These are phyloP conservation scores for Pollenia griseotomentosa DNA, from an alignment of 2,888 invertebrate species.

Conservation along the genomic window DNA sequence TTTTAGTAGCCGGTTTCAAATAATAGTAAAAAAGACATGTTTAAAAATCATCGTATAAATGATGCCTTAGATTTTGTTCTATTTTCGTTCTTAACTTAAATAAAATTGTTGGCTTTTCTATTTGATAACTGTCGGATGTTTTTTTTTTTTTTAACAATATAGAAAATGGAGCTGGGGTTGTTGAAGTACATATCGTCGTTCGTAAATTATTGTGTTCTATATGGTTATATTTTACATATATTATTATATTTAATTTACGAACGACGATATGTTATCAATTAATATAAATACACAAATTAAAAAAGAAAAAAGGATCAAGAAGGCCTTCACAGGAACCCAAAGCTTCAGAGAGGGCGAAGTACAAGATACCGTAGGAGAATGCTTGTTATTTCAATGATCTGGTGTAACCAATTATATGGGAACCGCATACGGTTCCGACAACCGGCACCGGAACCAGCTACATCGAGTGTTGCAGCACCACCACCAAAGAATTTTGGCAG, in stretches of 20 bases:
- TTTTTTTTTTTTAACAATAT: constrained; percentile 84
- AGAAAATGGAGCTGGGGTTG: constrained; percentile 79
- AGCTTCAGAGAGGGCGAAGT: constrained; percentile 98
- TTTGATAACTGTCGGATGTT: constrained; percentile 80
- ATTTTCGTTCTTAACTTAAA: constrained; percentile 80
- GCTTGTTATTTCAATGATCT: constrained; percentile 98
- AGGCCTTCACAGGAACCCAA: constrained; percentile 99
- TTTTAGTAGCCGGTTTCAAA: too few relatives aligned
- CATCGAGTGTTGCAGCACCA: constrained; percentile 99
- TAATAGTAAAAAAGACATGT: too few relatives aligned
- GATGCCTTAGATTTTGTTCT: constrained; percentile 74
- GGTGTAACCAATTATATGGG: constrained; percentile 95
- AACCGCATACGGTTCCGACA: constrained; percentile 98
- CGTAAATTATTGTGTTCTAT: too few relatives aligned
- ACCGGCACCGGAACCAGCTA: constrained; percentile 99
- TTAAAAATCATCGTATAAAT: too few relatives aligned
- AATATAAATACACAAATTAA: constrained; percentile 85
- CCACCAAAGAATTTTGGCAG: constrained; percentile 99
- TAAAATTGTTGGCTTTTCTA: too few relatives aligned
- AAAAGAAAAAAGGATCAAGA: constrained; percentile 97
- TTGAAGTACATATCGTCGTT: constrained; percentile 75
- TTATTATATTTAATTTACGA: too few relatives aligned
- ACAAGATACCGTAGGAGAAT: constrained; percentile 98
- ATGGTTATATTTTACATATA: too few relatives aligned
- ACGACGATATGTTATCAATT: constrained; percentile 75